phyloP scores from a whole-genome alignment of 2,113 vertebrate species.

The Prinia subflava region DNA sequence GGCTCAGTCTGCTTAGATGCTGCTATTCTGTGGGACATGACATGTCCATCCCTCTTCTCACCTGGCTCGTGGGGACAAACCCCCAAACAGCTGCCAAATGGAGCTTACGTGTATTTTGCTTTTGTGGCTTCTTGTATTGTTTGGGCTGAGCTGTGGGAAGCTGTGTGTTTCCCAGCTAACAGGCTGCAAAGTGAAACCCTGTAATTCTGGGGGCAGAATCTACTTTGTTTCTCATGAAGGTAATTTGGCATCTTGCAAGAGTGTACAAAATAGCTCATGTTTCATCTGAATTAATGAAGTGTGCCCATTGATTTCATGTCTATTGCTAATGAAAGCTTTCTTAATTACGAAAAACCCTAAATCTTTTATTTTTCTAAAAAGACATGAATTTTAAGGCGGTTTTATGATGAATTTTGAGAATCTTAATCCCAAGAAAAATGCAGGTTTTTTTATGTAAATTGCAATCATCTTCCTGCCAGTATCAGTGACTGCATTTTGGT shows the following conservation, averaged over 20 bases:
- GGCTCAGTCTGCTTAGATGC: background rate
- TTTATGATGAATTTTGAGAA: background rate
- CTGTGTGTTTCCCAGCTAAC: fast-evolving
- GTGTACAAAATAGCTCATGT: background rate
- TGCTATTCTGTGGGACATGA: fast-evolving
- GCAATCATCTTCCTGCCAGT: background rate
- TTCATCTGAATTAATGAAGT: background rate
- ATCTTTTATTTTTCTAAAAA: background rate
- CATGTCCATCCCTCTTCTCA: fast-evolving
- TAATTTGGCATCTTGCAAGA: background rate
- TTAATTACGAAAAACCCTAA: background rate
- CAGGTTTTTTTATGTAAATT: background rate
- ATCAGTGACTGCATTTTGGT: background rate
- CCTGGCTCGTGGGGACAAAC: background rate
- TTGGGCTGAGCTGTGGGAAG: background rate
- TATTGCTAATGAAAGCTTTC: background rate
- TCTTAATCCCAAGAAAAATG: background rate
- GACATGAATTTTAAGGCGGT: background rate
- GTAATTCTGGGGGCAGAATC: background rate
- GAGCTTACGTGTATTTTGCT: background rate
- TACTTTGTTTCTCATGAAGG: background rate
- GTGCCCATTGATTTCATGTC: background rate
- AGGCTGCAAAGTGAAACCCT: background rate
- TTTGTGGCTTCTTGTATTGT: background rate
- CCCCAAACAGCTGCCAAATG: fast-evolving